Percentiles rank a stretch among this genome's conserved stretches.
Evolutionary conservation across 2,888 invertebrate species (phyloP).

Genomic region (Dendrolimus pini): DNA sequence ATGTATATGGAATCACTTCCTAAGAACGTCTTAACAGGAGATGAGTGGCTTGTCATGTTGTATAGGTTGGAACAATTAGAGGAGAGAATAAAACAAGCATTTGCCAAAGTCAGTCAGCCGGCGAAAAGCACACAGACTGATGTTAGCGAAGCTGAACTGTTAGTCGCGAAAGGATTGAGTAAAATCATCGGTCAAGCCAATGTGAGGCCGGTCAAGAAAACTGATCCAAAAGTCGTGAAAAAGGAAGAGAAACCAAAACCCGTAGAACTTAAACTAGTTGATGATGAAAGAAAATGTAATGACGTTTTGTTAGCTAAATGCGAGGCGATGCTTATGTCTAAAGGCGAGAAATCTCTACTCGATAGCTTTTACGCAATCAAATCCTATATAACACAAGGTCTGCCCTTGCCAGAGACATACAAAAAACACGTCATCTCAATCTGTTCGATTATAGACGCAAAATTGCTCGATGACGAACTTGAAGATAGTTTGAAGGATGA

Average conservation of each 20-base stretch:
- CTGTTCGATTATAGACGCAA: constrained; percentile 56
- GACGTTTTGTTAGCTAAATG: constrained; percentile 54
- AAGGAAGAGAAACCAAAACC: constrained; percentile 20
- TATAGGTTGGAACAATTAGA: constrained; percentile 56
- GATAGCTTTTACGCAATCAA: constrained; percentile 64
- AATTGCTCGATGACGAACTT: constrained; percentile 50
- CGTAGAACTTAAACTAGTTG: neutral
- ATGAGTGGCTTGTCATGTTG: constrained; percentile 62
- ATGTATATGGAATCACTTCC: constrained; percentile 56
- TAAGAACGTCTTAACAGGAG: constrained; percentile 45
- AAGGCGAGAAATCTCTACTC: constrained; percentile 52
- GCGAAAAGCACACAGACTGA: constrained; percentile 25
- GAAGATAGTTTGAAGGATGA: constrained; percentile 35
- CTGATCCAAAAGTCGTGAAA: constrained; percentile 27
- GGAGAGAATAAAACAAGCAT: constrained; percentile 41
- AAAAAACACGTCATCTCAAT: constrained; percentile 62
- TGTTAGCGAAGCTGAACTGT: constrained; percentile 62
- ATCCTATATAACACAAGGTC: constrained; percentile 54
- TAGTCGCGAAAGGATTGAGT: constrained; percentile 63
- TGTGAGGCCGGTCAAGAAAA: constrained; percentile 31
- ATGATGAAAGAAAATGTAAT: constrained; percentile 36
- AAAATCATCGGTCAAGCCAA: constrained; percentile 62
- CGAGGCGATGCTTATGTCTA: constrained; percentile 52
- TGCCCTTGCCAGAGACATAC: constrained; percentile 57
- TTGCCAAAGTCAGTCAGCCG: constrained; percentile 35